phyloP scores from a whole-genome alignment of 2,888 invertebrate species.

The Trichogramma evanescens region DNA sequence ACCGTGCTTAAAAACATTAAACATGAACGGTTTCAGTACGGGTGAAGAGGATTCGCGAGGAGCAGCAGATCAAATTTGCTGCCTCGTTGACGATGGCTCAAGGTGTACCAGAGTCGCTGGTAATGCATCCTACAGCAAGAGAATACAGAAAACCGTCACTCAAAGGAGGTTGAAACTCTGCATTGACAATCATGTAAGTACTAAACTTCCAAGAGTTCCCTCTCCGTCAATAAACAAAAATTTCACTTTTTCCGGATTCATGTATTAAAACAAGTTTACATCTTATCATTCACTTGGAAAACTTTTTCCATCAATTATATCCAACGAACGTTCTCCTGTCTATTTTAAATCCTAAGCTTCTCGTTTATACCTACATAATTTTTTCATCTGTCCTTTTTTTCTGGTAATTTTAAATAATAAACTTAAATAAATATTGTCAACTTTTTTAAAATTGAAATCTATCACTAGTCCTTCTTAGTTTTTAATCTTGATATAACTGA shows the following conservation, averaged over 20 bases:
- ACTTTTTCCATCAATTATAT: too few relatives aligned
- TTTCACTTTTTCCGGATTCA: too few relatives aligned
- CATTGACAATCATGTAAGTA: constrained; percentile 69
- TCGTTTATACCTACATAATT: not conserved
- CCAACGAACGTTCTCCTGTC: not conserved
- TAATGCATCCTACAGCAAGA: constrained; percentile 93
- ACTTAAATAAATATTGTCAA: too few relatives aligned
- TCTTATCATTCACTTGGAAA: too few relatives aligned
- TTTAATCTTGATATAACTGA: not conserved
- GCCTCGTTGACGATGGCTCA: constrained; percentile 82
- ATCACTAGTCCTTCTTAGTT: not conserved
- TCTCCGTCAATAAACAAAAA: not conserved
- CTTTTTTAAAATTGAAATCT: not conserved
- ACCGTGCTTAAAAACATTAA: not conserved
- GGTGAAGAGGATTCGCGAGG: constrained; percentile 86
- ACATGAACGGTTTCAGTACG: constrained; percentile 84
- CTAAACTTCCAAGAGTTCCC: constrained; percentile 3
- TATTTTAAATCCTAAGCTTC: constrained; percentile 1
- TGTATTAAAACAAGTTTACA: too few relatives aligned
- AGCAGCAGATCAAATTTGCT: constrained; percentile 84
- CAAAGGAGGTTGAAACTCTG: constrained; percentile 83
- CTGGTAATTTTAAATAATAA: not conserved
- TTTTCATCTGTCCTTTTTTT: not conserved
- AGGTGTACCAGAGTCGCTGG: constrained; percentile 83
- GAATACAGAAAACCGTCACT: constrained; percentile 91